Evolutionary conservation across 1,140 invertebrate genomes (phyloP), one percentile per base, ranked within the genome.

Genomic region (Epicauta chinensis): DNA sequence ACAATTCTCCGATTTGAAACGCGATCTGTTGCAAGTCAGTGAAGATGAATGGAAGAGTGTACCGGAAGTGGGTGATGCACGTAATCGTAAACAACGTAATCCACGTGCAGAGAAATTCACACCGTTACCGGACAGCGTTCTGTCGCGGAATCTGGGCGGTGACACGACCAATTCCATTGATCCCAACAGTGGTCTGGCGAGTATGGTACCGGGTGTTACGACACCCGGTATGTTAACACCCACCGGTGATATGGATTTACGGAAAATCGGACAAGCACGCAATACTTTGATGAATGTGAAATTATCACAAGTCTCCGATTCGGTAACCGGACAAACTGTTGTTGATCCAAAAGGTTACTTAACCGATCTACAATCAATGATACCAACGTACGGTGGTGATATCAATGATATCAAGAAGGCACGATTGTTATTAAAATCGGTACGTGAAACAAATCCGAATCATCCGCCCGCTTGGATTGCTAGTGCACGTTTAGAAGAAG

Each of bases 251-350:
- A 82, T 99, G 67, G 97, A 99, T 80, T 82, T 99, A 59, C 78
- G 95, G 56, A 98, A 98, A 78, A 99, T 99, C 68, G 97, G 97
- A 30, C 94, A 99, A 77, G 97, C 97, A 1, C 81, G 96, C 71
- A 99, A 98, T 71, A 97, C 94, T n/a, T 73, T 99, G 2, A 99
- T 99, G 97, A 96, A 97, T 68, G 97, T 99, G 0, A 97, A 97
- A 74, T 71, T 99, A 4, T 98, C 91, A 41, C 97, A 99, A 66
- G 76, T 97, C 10, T 99, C 96, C 0, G 97, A 99, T 75, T 98
- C 96, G 5, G 97, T 99, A 1, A 90, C 88, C 17, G 97, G 97
- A 3, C 97, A 99, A 77, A 99, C 97, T 13, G 97, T 99, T 0
- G 95, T 99, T 2, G 97, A 99, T 79, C 97, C 97, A 0, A 99